Percentiles rank a stretch among this genome's conserved stretches.
Evolutionary conservation across 1,140 invertebrate species (phyloP).

Genomic region (Melitaea cinxia): DNA sequence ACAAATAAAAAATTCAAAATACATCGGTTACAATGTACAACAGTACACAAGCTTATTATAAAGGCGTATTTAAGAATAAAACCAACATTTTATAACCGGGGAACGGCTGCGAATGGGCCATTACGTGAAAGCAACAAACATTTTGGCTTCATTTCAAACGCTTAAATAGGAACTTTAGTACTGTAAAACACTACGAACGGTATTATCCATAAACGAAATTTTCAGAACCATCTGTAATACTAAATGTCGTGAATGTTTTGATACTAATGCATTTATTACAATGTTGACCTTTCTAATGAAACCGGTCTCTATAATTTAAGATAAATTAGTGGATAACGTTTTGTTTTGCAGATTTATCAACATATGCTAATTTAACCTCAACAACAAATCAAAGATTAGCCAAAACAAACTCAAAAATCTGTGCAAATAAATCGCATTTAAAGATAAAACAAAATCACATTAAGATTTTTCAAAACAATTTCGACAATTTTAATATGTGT

Average conservation of each 20-base stretch:
- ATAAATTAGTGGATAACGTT: neutral
- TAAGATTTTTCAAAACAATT: too few relatives aligned
- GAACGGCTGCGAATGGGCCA: conserved; percentile 20
- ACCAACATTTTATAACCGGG: conserved; percentile 11
- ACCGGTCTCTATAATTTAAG: neutral
- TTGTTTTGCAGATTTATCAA: neutral
- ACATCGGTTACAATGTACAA: conserved; percentile 13
- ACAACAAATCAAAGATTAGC: too few relatives aligned
- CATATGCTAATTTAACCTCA: neutral
- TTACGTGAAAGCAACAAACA: conserved; percentile 24
- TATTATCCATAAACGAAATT: conserved; percentile 10
- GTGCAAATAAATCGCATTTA: too few relatives aligned
- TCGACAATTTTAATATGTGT: too few relatives aligned
- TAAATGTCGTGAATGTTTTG: neutral
- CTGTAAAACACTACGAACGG: conserved; percentile 3
- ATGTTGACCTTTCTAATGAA: neutral
- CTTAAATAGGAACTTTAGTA: conserved; percentile 20
- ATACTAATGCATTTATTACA: neutral
- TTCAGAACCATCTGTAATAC: conserved; percentile 4
- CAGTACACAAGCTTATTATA: conserved; percentile 14
- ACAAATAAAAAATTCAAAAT: conserved; percentile 8
- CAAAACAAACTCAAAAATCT: too few relatives aligned
- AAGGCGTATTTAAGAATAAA: conserved; percentile 22
- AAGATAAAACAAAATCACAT: too few relatives aligned
- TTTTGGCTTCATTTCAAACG: conserved; percentile 22